Percentiles rank a stretch among this genome's conserved stretches.
Conservation (phyloP, 2,888 invertebrate species). For the Galeruca laticollis region DNA sequence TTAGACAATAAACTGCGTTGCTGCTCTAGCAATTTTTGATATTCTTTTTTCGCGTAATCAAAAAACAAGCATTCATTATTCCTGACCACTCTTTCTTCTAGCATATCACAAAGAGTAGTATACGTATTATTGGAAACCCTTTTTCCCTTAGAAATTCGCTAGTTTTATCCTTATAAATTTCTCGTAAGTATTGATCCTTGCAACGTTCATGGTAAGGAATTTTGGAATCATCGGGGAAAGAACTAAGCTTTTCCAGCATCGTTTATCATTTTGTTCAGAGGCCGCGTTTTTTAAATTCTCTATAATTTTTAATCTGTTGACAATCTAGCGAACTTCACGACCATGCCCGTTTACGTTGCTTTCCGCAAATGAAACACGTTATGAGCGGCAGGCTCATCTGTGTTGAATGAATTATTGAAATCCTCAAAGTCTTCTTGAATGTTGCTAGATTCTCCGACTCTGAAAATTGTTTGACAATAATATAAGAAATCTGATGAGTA, state of each 20-base stretch:
- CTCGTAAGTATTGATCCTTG: too few relatives aligned
- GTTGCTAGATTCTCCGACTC: too few relatives aligned
- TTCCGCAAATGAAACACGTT: not conserved
- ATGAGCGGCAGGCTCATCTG: too few relatives aligned
- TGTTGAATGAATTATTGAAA: too few relatives aligned
- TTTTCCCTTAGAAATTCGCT: conserved; percentile 30
- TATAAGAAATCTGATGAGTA: conserved; percentile 9
- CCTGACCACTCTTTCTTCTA: conserved; percentile 29
- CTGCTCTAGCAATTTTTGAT: conserved; percentile 23
- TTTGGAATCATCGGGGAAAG: conserved; percentile 21
- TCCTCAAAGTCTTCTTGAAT: too few relatives aligned
- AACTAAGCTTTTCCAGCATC: conserved; percentile 30
- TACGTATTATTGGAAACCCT: conserved; percentile 28
- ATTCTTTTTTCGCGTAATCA: conserved; percentile 31
- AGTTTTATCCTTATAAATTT: conserved; percentile 19
- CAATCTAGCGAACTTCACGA: too few relatives aligned
- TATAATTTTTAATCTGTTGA: conserved; percentile 25
- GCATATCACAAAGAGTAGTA: conserved; percentile 26
- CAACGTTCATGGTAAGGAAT: conserved; percentile 30
- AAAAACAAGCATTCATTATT: conserved; percentile 45
- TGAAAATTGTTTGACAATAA: too few relatives aligned
- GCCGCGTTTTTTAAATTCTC: conserved; percentile 24
- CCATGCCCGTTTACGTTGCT: conserved; percentile 15
- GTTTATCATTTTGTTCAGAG: too few relatives aligned
- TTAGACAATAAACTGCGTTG: too few relatives aligned